A percentile compares a stretch with the other conserved stretches of the same genome.
phyloP scores from a whole-genome alignment of 2,113 vertebrate genomes.

The Catharus fuscescens region DNA sequence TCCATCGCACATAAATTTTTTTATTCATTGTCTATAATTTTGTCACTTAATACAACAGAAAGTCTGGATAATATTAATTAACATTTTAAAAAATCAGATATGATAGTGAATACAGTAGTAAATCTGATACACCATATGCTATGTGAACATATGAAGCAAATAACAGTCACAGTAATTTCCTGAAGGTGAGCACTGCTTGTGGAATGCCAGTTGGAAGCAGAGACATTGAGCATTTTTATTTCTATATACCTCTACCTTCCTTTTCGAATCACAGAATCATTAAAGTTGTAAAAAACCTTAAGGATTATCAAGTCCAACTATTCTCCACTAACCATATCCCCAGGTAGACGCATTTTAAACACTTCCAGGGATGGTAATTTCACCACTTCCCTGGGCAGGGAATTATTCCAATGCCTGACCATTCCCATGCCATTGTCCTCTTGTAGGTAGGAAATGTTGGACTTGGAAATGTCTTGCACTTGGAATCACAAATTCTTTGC shows the following conservation, averaged over 20 bases:
- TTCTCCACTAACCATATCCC: too few species aligned
- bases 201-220: background rate
- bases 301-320: background rate
- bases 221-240: background rate
- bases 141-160: accelerated
- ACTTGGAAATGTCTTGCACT: background rate
- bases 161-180: background rate
- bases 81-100: background rate
- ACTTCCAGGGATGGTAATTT: background rate
- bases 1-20: background rate
- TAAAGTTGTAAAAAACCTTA: background rate
- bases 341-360: background rate
- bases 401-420: background rate
- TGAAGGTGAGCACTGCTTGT: background rate
- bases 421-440: background rate
- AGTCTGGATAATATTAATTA: background rate
- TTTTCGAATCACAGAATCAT: background rate
- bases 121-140: background rate
- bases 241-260: background rate
- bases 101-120: background rate
- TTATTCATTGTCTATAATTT: background rate
- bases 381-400: too few species aligned
- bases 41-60: background rate
- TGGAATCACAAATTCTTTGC: background rate
- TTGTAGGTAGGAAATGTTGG: background rate